Evolutionary conservation across 2,888 invertebrate genomes (phyloP), one percentile per base, ranked within the genome.

Genomic region (Lasioglossum calceatum): DNA sequence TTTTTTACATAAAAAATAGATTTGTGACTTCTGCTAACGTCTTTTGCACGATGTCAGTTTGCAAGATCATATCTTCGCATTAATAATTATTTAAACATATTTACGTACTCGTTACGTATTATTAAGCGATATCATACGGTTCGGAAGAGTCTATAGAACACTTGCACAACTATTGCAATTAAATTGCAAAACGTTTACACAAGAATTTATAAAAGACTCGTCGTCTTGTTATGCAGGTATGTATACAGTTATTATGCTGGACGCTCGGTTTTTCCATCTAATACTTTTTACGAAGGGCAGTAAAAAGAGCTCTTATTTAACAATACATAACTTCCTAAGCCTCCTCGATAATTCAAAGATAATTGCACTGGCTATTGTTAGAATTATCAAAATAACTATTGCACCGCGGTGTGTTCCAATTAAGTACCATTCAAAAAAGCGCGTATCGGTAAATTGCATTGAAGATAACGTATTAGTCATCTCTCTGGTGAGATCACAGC

Each of bases 401-500:
- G 19, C 10, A 3, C 36, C 10, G 7, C 19, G 2, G 16, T 19
- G 36, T 36, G 36, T 1, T 39, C 10, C 8, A 32, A 70, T 70
- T 70, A 70, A 23, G 23, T 23, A 23, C 36, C 4, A 4, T 1
- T 19, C 19, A 39, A 70, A 67, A 39, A n/a, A 32, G 75, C 10
- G 23, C n/a, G 54, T 54, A n/a, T 73, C 32, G 70, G 5, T 14
- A 36, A 27, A 67, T 19, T 32, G 54, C 50, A 36, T 73, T 50
- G 0, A 64, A 44, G 64, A 74, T 70, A 81, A 50, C 32, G 64
- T 39, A 16, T 86, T 85, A 82, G 36, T 87, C 82, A 85, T 42
- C 42, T 44, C 5, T 27, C 64, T 47, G 36, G 16, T 80, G 87
- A 87, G 54, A 64, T 86, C 82, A 86, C 39, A 78, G 54, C 77